These are phyloP conservation scores for Mesitornis unicolor DNA, from an alignment of 2,113 vertebrate genomes.

Conservation along the genomic window DNA sequence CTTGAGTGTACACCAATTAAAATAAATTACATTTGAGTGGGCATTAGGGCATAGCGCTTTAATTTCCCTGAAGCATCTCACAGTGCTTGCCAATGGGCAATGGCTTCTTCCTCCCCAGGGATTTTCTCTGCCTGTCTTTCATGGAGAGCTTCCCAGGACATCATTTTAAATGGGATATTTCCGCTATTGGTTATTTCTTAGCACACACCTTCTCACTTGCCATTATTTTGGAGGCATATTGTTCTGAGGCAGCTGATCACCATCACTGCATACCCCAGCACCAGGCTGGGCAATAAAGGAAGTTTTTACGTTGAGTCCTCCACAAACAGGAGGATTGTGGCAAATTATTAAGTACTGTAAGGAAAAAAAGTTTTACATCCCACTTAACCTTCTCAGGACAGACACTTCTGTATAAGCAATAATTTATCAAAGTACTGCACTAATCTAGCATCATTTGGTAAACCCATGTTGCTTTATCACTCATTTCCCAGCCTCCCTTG, in stretches of 20 bases:
- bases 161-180: neutral
- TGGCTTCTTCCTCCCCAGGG: neutral
- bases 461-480: neutral
- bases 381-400: neutral
- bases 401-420: neutral
- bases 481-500: neutral
- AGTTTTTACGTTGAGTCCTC: neutral
- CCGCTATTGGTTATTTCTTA: neutral
- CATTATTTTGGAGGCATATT: neutral
- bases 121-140: neutral
- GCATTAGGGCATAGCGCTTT: neutral
- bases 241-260: neutral
- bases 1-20: neutral
- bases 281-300: neutral
- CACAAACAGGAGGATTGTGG: neutral
- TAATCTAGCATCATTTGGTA: neutral
- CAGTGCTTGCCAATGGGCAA: neutral
- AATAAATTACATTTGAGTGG: neutral
- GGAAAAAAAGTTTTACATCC: neutral
- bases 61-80: neutral
- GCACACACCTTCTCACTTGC: neutral
- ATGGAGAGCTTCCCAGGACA: neutral
- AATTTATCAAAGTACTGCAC: neutral
- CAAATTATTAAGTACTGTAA: neutral
- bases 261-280: accelerated